Evolutionary conservation across 2,797 vertebrate genomes (phyloP).

Genomic region (Hylomyscus alleni): DNA sequence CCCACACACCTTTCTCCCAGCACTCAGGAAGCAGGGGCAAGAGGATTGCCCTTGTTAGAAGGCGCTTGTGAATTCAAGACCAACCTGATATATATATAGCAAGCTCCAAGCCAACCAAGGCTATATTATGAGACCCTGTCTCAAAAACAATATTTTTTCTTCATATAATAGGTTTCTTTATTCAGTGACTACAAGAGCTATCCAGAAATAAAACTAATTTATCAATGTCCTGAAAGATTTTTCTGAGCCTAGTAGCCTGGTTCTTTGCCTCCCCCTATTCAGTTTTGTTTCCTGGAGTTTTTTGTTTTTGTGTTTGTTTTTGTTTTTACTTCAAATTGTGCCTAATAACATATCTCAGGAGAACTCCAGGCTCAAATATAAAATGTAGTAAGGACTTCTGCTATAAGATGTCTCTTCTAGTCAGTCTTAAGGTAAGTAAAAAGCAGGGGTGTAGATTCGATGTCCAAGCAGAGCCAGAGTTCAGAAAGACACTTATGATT

Average conservation of each 20-base stretch:
- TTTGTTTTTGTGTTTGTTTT: too few species aligned
- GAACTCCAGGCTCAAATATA: neutral
- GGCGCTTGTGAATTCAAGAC: neutral
- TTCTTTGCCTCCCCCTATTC: neutral
- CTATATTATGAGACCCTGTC: neutral
- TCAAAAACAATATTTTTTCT: neutral
- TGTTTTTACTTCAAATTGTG: neutral
- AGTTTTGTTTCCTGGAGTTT: neutral
- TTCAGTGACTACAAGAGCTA: neutral
- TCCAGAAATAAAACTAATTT: neutral
- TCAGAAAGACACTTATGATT: neutral
- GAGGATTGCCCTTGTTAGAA: too few species aligned
- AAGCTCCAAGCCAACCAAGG: neutral
- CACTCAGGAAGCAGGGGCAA: neutral
- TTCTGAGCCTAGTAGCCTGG: neutral
- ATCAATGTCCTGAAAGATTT: neutral
- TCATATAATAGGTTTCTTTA: neutral
- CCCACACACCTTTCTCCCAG: too few species aligned
- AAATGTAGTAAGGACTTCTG: neutral
- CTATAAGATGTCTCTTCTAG: neutral
- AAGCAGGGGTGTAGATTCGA: neutral
- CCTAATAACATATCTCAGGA: neutral
- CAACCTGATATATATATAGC: neutral
- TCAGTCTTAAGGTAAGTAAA: neutral
- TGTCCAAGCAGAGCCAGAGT: neutral